phyloP scores from a whole-genome alignment of 2,888 invertebrate genomes.

The Ischnus inquisitorius region DNA sequence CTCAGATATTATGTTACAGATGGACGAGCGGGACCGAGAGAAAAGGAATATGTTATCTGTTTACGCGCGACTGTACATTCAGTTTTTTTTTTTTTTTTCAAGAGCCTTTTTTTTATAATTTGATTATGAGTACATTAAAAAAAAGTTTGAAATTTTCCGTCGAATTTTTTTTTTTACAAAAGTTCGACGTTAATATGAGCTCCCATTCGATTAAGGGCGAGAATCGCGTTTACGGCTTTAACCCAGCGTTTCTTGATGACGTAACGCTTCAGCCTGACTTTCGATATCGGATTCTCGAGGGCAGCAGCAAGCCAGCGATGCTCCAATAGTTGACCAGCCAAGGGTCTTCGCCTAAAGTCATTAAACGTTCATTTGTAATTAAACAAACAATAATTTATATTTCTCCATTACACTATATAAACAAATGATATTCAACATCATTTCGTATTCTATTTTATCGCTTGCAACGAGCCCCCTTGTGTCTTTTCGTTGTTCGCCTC shows the following conservation, averaged over 20 bases:
- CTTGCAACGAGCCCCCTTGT: background rate
- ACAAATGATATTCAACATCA: background rate
- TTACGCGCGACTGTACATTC: background rate
- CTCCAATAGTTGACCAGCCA: conserved; percentile 90
- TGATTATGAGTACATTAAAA: background rate
- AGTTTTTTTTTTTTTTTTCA: background rate
- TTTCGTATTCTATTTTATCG: background rate
- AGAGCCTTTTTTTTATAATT: background rate
- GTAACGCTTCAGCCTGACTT: conserved; percentile 93
- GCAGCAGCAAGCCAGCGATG: conserved; percentile 93
- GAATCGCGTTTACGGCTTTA: conserved; percentile 95
- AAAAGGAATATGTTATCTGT: background rate
- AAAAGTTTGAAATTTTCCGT: conserved; percentile 1
- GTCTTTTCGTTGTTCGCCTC: conserved; percentile 14
- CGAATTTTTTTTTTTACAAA: conserved; percentile 69
- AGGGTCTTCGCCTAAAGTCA: conserved; percentile 89
- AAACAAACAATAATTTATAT: conserved; percentile 4
- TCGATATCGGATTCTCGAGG: conserved; percentile 90
- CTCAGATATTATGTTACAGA: conserved; percentile 25
- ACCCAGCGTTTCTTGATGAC: conserved; percentile 96
- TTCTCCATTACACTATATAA: conserved; percentile 7
- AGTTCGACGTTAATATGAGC: conserved; percentile 90
- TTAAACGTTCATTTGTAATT: conserved; percentile 31
- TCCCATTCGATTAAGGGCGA: conserved; percentile 95
- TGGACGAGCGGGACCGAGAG: background rate